Base-by-base conservation (phyloP, 2,797 vertebrate species). In the Sibirionetta formosa region DNA sequence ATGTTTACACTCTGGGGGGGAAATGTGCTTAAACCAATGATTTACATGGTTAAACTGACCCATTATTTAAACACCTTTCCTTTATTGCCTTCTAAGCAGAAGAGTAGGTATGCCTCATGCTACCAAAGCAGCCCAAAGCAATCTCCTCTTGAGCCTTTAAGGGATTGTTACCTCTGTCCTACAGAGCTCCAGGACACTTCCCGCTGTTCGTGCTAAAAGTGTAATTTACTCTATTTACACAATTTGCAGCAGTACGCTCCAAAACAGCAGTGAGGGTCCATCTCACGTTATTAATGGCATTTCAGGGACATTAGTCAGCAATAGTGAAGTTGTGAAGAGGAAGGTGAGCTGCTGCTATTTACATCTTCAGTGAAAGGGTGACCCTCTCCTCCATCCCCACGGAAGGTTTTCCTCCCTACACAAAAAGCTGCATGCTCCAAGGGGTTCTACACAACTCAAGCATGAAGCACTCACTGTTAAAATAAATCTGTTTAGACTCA, bases 161-260 rank as follows among this genome's bases (percentile, higher is more conserved):
- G 82, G 65, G 46, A 76, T 83, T 84, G 72, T 89, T 86, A 86
- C 68, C 94, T 91, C 72, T 63, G 54, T 54, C 89, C 61, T 87
- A 42, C n/a, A 78, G 58, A 80, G 51, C 90, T 87, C 77, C 73
- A 42, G 1, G 0, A 44, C 36, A 40, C 53, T 90, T 73, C 87
- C 91, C 2, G 40, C 94, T 94, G 87, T 51, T 82, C 23, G 61
- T 84, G 82, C 90, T 83, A 38, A 31, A 96, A 80, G 82, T 81
- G 42, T 79, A 84, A 96, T 96, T 96, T 92, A 90, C 70, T 96
- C 83, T 92, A 85, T 92, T 90, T 94, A 91, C 92, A 94, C 7
- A 44, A 92, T 83, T 88, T 94, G 31, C 23, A 89, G 86, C 73
- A 88, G 84, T 63, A 81, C 77, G 14, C 87, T 96, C 81, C 94